Base-by-base conservation (phyloP, 2,113 vertebrate species). In the Misgurnus anguillicaudatus region DNA sequence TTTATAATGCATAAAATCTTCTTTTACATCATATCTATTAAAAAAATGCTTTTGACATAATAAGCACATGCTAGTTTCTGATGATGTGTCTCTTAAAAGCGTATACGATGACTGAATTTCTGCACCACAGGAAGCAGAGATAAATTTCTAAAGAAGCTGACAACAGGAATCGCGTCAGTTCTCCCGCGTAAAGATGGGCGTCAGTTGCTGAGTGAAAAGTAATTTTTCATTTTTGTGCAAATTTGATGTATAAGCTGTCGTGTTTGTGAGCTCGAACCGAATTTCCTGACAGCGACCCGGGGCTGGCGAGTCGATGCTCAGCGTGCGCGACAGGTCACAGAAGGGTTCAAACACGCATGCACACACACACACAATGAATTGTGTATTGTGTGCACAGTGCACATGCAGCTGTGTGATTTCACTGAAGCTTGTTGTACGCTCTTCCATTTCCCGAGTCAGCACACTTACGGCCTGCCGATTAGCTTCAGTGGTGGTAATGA, bases 151-250 rank as follows among this genome's bases (percentile, higher is more conserved):
- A 84, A 78, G 83, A 82, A 74, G 82, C 86, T 85, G 85, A 87
- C 75, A 72, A 69, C 47, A 81, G 62, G 75, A 83, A 73, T 82
- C 68, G 79, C 47, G 65, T 73, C 84, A 88, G 77, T 86, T 84
- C 62, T 70, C 78, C 86, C 68, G 85, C 84, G 88, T 88, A 85
- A 89, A 89, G 84, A 86, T 81, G 87, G 86, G 86, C 87, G 86
- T 91, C 89, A 85, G 71, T 85, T 81, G 85, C 85, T 80, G 80
- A 87, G 83, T 79, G 77, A 82, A 83, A 87, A 91, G 91, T 53
- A 91, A 88, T 90, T 87, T 91, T 92, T 90, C 57, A 92, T 89
- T 89, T 89, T 86, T 80, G 89, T 91, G 86, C 86, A 88, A 90
- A 87, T 91, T 86, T 89, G 85, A 92, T 89, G 77, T 81, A 72